These are phyloP conservation scores for Pilophorus perplexus DNA, from an alignment of 2,888 invertebrate genomes.

Conservation along the genomic window DNA sequence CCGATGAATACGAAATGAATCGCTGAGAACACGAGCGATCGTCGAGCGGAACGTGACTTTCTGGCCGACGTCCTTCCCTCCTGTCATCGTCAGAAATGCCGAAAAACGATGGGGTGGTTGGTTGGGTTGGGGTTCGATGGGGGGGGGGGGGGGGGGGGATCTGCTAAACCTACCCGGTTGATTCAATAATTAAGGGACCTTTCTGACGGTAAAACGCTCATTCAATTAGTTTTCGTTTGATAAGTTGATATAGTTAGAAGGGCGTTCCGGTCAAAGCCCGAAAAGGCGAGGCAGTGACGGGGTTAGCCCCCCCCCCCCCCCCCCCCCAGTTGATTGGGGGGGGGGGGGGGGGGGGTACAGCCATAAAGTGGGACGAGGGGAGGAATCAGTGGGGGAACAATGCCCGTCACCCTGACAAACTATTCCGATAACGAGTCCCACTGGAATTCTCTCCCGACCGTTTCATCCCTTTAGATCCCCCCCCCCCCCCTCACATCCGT, in stretches of 20 bases:
- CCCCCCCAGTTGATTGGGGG: no score
- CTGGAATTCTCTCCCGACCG: neutral
- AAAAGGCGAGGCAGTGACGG: neutral
- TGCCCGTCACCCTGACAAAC: conserved; percentile 15
- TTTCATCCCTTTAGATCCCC: conserved; percentile 2
- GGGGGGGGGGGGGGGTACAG: neutral
- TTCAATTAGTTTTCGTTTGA: conserved; percentile 24
- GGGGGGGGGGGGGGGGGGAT: neutral
- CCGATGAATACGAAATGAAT: no score
- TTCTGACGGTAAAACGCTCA: neutral
- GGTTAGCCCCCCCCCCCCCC: neutral
- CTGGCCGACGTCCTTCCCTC: no score
- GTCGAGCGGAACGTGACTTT: no score
- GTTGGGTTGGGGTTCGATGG: no score
- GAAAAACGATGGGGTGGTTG: no score
- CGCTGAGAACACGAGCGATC: no score
- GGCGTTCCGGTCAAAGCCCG: neutral
- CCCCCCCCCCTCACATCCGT: neutral
- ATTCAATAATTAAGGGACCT: neutral
- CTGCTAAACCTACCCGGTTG: neutral
- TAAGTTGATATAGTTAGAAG: conserved; percentile 11
- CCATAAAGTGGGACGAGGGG: neutral
- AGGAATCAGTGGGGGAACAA: neutral
- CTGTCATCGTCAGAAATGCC: no score
- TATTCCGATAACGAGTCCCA: conserved; percentile 30